A percentile compares a stretch with the other conserved stretches of the same genome.
Evolutionary conservation across 2,888 invertebrate species (phyloP).

Genomic region (Diaphora mendica): DNA sequence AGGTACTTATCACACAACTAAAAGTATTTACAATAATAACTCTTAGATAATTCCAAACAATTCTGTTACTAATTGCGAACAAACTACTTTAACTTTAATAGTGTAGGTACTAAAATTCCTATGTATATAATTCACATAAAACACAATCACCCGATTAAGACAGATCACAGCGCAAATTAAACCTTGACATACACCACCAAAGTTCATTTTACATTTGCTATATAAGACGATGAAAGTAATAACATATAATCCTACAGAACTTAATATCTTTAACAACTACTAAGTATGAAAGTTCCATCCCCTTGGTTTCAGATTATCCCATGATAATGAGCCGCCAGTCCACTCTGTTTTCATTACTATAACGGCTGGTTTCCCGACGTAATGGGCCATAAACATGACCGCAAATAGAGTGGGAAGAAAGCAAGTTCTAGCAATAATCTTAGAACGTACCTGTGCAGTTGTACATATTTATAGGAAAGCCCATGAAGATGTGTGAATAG

Average conservation of each 20-base stretch:
- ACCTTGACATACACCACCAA: constrained; percentile 18
- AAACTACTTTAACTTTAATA: background rate
- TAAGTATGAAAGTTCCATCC: constrained; percentile 53
- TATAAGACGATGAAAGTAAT: constrained; percentile 42
- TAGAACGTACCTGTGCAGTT: constrained; percentile 27
- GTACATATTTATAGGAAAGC: background rate
- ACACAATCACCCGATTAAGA: background rate
- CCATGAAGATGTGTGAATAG: background rate
- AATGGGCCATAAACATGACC: constrained; percentile 82
- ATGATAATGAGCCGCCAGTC: constrained; percentile 77
- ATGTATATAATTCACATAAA: background rate
- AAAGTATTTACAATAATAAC: too few relatives aligned
- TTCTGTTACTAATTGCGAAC: background rate
- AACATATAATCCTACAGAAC: constrained; percentile 45
- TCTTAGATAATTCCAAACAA: background rate
- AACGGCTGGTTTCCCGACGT: constrained; percentile 76
- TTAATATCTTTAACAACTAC: constrained; percentile 53
- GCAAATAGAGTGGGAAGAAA: constrained; percentile 76
- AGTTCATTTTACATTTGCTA: constrained; percentile 17
- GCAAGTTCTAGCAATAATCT: constrained; percentile 72
- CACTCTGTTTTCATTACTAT: constrained; percentile 82
- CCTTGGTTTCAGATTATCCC: constrained; percentile 72
- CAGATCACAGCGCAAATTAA: background rate
- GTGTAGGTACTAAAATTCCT: background rate
- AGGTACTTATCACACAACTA: too few relatives aligned